Base-by-base conservation (phyloP, 2,888 invertebrate genomes). In the Drosophila hamatofila region DNA sequence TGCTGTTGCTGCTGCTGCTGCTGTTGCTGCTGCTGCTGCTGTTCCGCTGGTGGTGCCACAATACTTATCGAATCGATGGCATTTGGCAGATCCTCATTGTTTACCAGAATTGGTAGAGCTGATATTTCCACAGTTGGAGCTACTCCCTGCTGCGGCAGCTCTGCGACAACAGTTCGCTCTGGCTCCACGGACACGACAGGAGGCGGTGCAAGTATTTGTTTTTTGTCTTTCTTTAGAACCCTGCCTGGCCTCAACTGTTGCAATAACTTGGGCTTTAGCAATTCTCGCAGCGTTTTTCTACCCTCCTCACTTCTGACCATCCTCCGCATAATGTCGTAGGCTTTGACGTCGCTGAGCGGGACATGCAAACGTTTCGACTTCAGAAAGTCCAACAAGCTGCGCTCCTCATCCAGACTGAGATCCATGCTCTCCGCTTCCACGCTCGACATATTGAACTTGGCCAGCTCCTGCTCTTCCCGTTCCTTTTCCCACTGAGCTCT, bases 271-370 rank as follows among this genome's bases (percentile, higher is more conserved):
- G 57, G 39, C n/a, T n/a, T 69, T 0, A 78, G n/a, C 9, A 66
- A 1, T 0, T 70, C 51, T 2, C 18, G 21, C 16, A 69, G 21
- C 16, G 9, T 2, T 12, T 12, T 14, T 25, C 48, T 18, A 1
- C 8, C 33, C 8, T 42, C 35, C 16, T 39, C 21, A 0, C 0
- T 11, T 27, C 48, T 27, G 27, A 37, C 21, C 58, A 48, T 48
- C 16, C 2, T 44, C 27, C 69, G 23, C 1, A 69, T 35, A 52
- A 25, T 44, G 1, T 76, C 61, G 7, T n/a, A 76, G 6, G 58
- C 30, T 0, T 59, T 60, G 2, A 80, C 56, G 7, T 78, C 78
- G 18, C 54, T 57, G 0, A 62, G 30, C 0, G 72, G 66, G 1
- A 66, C 56, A 23, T 49, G 37, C 2, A 72, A 41, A 1, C 39